A percentile compares a stretch with the other conserved stretches of the same genome.
Conservation (phyloP, 2,888 invertebrate genomes). For the Heteromurus nitidus region DNA sequence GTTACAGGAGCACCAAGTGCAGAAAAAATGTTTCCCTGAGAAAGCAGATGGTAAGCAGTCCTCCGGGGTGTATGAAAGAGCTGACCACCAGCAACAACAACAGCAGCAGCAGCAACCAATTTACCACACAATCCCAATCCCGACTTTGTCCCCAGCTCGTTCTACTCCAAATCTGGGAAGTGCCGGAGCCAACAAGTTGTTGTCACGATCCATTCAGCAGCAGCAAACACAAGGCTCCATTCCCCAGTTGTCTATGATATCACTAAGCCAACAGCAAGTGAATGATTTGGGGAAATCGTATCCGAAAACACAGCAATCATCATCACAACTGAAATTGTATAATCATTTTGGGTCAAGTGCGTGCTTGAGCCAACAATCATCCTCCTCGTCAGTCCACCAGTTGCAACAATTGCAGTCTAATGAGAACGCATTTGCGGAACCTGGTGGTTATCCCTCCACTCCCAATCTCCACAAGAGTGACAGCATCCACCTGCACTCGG, state of each 20-base stretch:
- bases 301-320: conserved; percentile 1
- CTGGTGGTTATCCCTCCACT: conserved; percentile 56
- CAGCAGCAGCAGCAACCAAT: conserved; percentile 20
- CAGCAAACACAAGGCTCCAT: conserved; percentile 43
- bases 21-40: conserved; percentile 44
- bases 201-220: conserved; percentile 36
- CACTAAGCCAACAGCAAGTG: conserved; percentile 36
- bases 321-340: conserved; percentile 37
- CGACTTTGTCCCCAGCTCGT: conserved; percentile 75
- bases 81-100: not conserved
- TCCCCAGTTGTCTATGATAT: conserved; percentile 51
- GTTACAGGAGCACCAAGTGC: conserved; percentile 45
- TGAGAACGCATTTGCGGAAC: conserved; percentile 49
- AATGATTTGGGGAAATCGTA: conserved; percentile 53
- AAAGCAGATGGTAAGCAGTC: conserved; percentile 18
- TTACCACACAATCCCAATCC: conserved; percentile 60
- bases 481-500: conserved; percentile 12
- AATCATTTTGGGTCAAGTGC: conserved; percentile 54
- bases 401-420: conserved; percentile 43
- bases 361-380: conserved; percentile 40
- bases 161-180: conserved; percentile 77
- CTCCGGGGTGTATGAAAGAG: too few species aligned
- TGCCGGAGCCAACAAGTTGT: conserved; percentile 40
- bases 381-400: conserved; percentile 34
- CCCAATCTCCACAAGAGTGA: conserved; percentile 61